phyloP scores from a whole-genome alignment of 2,797 vertebrate genomes.

The Sebastes kiyomatsui region DNA sequence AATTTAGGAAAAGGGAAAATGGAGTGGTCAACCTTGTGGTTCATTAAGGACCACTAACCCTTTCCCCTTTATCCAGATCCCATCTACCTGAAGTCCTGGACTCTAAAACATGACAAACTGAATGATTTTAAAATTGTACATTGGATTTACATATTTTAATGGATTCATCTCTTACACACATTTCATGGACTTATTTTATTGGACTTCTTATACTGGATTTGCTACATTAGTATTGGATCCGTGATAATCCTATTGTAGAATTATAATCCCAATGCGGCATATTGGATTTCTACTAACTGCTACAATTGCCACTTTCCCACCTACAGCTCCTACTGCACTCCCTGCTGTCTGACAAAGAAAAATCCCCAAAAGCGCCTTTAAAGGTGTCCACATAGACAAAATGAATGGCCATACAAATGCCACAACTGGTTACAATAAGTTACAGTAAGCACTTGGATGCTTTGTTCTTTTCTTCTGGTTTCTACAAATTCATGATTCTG shows the following conservation, averaged over 20 bases:
- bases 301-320: constrained; percentile 12
- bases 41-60: background rate
- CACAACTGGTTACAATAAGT: background rate
- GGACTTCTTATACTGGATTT: constrained; percentile 23
- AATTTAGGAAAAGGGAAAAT: background rate
- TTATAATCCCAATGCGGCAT: constrained; percentile 39
- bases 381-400: background rate
- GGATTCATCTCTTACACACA: background rate
- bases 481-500: background rate
- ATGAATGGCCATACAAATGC: background rate
- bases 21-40: background rate
- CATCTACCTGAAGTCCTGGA: background rate
- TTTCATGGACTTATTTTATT: constrained; percentile 3
- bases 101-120: background rate
- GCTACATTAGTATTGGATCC: constrained; percentile 23
- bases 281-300: constrained; percentile 23
- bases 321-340: constrained; percentile 1
- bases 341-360: background rate
- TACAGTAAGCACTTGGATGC: background rate
- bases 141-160: constrained; percentile 26
- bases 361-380: background rate
- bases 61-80: background rate
- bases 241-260: constrained; percentile 34
- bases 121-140: background rate
- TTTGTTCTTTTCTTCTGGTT: background rate